Percentiles rank a stretch among this genome's conserved stretches.
phyloP scores from a whole-genome alignment of 1,140 invertebrate species.

The Pseudomyrmex sp. region DNA sequence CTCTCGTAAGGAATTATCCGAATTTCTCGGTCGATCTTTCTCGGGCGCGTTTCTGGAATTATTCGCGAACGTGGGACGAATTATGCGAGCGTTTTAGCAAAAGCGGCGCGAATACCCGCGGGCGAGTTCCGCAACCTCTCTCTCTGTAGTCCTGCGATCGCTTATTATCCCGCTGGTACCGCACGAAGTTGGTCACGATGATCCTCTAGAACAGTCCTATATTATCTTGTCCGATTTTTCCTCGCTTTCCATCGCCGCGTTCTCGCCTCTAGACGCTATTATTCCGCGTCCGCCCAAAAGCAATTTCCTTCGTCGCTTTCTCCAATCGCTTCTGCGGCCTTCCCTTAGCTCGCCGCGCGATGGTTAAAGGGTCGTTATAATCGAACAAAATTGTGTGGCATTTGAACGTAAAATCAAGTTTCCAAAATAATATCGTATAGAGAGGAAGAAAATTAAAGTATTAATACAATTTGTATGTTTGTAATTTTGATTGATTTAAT shows the following conservation, averaged over 20 bases:
- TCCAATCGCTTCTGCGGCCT: constrained; percentile 41
- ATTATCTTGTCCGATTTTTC: constrained; percentile 42
- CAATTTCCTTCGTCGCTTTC: constrained; percentile 50
- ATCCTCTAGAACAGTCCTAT: constrained; percentile 14
- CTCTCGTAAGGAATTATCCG: background rate
- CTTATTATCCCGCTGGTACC: constrained; percentile 29
- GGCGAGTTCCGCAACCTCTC: constrained; percentile 7
- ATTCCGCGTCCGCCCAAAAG: constrained; percentile 32
- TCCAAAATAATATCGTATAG: background rate
- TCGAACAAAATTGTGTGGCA: constrained; percentile 14
- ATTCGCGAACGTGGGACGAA: constrained; percentile 23
- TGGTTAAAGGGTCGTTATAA: constrained; percentile 36
- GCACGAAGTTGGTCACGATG: constrained; percentile 24
- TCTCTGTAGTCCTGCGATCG: constrained; percentile 1
- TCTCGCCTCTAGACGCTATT: constrained; percentile 25
- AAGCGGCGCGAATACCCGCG: constrained; percentile 18
- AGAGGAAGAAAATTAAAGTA: background rate
- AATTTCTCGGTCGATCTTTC: background rate
- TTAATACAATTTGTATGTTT: background rate
- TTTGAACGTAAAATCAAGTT: constrained; percentile 15
- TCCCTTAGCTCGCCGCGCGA: constrained; percentile 5
- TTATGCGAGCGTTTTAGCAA: constrained; percentile 33
- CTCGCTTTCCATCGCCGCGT: constrained; percentile 32
- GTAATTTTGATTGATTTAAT: background rate
- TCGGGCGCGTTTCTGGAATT: background rate